Conservation (phyloP, 2,797 vertebrate genomes). For the Macropus fuliginosus region DNA sequence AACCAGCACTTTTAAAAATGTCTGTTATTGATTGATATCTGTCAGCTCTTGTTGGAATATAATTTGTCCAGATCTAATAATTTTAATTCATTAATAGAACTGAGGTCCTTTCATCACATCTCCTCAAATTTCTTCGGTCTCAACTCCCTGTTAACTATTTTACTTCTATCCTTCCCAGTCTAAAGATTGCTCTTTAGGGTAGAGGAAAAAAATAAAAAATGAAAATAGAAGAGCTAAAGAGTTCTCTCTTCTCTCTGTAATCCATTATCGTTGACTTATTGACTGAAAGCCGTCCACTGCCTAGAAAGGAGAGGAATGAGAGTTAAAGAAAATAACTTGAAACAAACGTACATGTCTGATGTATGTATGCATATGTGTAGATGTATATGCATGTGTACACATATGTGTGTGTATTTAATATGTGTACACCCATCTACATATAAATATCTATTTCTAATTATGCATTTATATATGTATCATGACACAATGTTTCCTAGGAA, state of each 20-base stretch:
- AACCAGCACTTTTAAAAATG: not conserved
- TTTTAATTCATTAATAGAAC: not conserved
- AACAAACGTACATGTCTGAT: not conserved
- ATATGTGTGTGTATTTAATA: not conserved
- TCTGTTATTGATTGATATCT: not conserved
- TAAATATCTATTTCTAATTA: not conserved
- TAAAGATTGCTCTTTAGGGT: not conserved
- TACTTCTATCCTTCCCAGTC: not conserved
- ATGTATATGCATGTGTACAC: not conserved
- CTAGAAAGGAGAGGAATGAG: not conserved
- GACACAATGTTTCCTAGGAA: not conserved
- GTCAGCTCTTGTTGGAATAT: not conserved
- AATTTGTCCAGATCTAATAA: not conserved
- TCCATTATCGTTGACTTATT: not conserved
- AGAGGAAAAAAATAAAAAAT: not conserved
- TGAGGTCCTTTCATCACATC: not conserved
- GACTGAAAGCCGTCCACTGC: too few species aligned
- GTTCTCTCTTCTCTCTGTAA: not conserved
- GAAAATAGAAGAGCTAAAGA: not conserved
- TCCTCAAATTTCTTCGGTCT: not conserved
- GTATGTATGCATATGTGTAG: not conserved
- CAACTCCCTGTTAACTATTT: not conserved
- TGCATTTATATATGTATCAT: not conserved
- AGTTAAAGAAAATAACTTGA: not conserved
- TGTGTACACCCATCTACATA: not conserved